These are phyloP conservation scores for Stegana nigrithorax DNA, from an alignment of 2,888 invertebrate species.

Conservation along the genomic window DNA sequence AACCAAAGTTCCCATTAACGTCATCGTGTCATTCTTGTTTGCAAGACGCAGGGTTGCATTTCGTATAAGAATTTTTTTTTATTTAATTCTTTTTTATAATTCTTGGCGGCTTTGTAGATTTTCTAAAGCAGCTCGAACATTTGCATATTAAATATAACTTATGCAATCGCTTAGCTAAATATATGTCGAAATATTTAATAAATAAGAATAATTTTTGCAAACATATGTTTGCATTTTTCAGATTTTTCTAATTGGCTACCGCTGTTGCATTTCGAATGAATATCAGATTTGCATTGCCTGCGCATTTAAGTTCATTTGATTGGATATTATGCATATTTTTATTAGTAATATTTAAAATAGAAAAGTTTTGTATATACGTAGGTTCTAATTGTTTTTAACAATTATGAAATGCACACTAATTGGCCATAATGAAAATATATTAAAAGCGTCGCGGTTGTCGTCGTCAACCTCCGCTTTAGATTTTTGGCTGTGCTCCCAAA, in stretches of 20 bases:
- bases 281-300: no score
- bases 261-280: slow-evolving; percentile 16
- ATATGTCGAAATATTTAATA: no score
- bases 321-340: slow-evolving; percentile 12
- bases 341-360: no score
- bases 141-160: background rate
- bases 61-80: slow-evolving; percentile 9
- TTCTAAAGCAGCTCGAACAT: slow-evolving; percentile 3
- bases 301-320: slow-evolving; percentile 32
- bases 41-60: slow-evolving; percentile 52
- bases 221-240: background rate
- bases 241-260: slow-evolving; percentile 12
- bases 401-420: slow-evolving; percentile 66
- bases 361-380: slow-evolving; percentile 23
- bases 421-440: slow-evolving; percentile 56
- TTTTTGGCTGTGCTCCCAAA: slow-evolving; percentile 2
- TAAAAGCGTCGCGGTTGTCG: slow-evolving; percentile 24
- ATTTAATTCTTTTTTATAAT: no score
- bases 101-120: no score
- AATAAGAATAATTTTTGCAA: no score
- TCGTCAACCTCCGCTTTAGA: slow-evolving; percentile 11
- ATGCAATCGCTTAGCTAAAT: no score
- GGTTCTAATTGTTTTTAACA: slow-evolving; percentile 50
- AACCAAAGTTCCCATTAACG: slow-evolving; percentile 60
- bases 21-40: slow-evolving; percentile 63